phyloP scores from a whole-genome alignment of 2,113 vertebrate species.

The Chrysochloris asiatica region DNA sequence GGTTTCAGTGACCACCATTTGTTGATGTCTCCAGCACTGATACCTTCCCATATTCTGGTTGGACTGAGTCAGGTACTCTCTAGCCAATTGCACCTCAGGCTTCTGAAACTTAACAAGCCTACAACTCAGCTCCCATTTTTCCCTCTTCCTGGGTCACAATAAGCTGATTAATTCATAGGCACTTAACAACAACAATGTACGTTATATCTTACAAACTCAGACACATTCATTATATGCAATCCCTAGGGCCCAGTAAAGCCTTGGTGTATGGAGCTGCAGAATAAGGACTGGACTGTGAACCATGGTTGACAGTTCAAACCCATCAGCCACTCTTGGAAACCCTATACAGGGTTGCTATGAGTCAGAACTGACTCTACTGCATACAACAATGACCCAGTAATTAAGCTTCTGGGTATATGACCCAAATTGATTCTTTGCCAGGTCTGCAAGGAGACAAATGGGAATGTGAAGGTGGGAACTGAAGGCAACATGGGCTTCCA shows the following conservation, averaged over 20 bases:
- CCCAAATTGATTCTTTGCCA: neutral
- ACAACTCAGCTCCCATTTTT: neutral
- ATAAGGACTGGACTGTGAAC: too few relatives aligned
- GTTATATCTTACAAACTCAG: too few relatives aligned
- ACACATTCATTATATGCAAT: too few relatives aligned
- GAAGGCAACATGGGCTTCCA: neutral
- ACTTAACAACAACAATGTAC: too few relatives aligned
- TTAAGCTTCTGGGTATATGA: neutral
- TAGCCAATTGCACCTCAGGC: neutral
- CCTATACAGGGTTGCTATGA: too few relatives aligned
- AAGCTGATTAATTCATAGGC: too few relatives aligned
- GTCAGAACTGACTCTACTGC: too few relatives aligned
- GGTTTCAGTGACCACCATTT: neutral
- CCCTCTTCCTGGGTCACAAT: neutral
- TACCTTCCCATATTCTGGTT: neutral
- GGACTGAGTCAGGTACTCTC: neutral
- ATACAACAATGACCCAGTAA: neutral
- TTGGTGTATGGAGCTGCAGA: too few relatives aligned
- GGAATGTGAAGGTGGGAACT: neutral
- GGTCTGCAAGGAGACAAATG: neutral
- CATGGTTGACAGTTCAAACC: too few relatives aligned
- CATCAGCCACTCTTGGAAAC: too few relatives aligned
- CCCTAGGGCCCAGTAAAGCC: too few relatives aligned
- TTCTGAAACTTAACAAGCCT: neutral
- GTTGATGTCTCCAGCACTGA: neutral